Evolutionary conservation across 1,140 invertebrate genomes (phyloP).

Genomic region (Yoshiicerus persimilis): DNA sequence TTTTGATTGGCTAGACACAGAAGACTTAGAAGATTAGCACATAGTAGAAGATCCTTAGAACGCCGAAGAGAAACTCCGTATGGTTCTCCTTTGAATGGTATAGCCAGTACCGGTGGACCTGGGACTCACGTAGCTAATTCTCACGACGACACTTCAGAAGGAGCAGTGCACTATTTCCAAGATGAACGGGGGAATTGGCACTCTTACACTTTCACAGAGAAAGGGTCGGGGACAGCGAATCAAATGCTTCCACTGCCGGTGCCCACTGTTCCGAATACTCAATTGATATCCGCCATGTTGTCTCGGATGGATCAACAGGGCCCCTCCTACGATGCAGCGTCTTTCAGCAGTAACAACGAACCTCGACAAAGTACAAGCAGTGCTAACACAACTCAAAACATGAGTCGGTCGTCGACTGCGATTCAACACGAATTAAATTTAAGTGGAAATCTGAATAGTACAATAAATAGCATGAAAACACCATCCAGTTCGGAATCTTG

Average conservation of each 20-base stretch:
- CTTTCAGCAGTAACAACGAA: neutral
- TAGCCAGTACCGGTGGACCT: constrained; percentile 49
- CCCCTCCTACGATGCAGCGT: neutral
- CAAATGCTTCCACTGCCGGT: constrained; percentile 10
- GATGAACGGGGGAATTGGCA: constrained; percentile 65
- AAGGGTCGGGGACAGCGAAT: constrained; percentile 56
- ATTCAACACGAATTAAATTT: neutral
- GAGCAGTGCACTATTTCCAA: constrained; percentile 81
- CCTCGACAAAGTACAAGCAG: constrained; percentile 39
- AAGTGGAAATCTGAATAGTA: neutral
- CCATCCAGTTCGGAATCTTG: constrained; percentile 49
- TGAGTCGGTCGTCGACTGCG: neutral
- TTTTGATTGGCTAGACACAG: constrained; percentile 40
- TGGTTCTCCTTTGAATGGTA: constrained; percentile 24
- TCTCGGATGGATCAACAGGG: neutral
- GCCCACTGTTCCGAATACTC: neutral
- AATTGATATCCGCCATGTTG: constrained; percentile 10
- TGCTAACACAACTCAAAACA: constrained; percentile 12
- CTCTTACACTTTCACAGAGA: constrained; percentile 85
- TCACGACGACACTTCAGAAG: constrained; percentile 83
- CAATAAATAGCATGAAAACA: constrained; percentile 36
- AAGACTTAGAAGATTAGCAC: constrained; percentile 45
- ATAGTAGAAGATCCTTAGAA: constrained; percentile 47
- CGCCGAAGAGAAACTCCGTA: constrained; percentile 41
- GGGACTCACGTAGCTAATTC: constrained; percentile 74